Percentiles rank a stretch among this genome's conserved stretches.
phyloP scores from a whole-genome alignment of 2,888 invertebrate species.

The Gari tellinella region DNA sequence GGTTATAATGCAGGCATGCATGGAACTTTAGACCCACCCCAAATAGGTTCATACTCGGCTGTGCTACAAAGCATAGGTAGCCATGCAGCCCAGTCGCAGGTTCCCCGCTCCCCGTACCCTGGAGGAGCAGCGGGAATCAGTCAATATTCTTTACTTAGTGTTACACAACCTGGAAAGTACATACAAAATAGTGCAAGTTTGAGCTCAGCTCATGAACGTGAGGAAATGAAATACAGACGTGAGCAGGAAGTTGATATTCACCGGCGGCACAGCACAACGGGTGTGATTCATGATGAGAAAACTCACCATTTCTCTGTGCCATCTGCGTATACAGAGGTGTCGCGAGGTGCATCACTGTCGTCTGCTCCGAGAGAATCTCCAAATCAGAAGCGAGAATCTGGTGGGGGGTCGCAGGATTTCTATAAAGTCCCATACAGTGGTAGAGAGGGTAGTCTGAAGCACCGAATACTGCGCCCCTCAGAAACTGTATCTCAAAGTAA shows the following conservation, averaged over 20 bases:
- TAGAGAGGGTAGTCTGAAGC: conserved; percentile 88
- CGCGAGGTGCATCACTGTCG: conserved; percentile 57
- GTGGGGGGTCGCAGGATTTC: conserved; percentile 52
- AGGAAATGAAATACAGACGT: conserved; percentile 46
- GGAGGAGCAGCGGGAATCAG: conserved; percentile 41
- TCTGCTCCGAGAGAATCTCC: conserved; percentile 65
- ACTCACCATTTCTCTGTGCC: conserved; percentile 63
- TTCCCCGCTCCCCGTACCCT: conserved; percentile 67
- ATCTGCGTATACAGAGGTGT: conserved; percentile 58
- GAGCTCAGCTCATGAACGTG: conserved; percentile 48
- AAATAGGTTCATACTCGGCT: conserved; percentile 79
- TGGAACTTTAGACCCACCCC: conserved; percentile 46
- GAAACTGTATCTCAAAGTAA: conserved; percentile 65
- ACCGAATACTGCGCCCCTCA: conserved; percentile 87
- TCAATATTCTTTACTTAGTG: conserved; percentile 62
- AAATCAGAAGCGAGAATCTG: conserved; percentile 58
- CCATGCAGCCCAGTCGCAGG: conserved; percentile 74
- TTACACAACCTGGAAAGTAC: conserved; percentile 56
- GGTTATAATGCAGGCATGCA: conserved; percentile 47
- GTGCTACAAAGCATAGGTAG: conserved; percentile 81
- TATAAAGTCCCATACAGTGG: conserved; percentile 83
- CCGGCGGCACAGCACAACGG: conserved; percentile 56
- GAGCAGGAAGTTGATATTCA: conserved; percentile 55
- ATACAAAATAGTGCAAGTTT: conserved; percentile 55
- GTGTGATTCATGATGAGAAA: conserved; percentile 66